Percentiles rank a stretch among this genome's conserved stretches.
Evolutionary conservation across 2,888 invertebrate species (phyloP).

Genomic region (Heliconius cydno): DNA sequence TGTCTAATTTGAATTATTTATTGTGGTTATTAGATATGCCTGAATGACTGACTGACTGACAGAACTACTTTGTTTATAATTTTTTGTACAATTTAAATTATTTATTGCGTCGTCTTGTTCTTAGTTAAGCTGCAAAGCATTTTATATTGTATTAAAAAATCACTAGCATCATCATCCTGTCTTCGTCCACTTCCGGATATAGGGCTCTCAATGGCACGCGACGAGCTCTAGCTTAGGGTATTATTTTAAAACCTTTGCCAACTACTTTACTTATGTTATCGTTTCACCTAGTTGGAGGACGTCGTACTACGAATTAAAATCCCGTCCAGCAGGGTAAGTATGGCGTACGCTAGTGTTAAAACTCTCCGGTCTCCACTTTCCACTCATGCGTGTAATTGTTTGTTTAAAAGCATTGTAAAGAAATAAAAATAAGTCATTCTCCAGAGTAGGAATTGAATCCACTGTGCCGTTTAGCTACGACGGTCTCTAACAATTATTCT

Average conservation of each 20-base stretch:
- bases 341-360: too few species aligned
- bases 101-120: neutral
- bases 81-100: neutral
- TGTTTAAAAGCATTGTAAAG: neutral
- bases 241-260: neutral
- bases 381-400: too few species aligned
- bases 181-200: too few species aligned
- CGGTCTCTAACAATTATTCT: neutral
- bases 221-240: neutral
- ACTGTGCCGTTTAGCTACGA: neutral
- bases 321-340: too few species aligned
- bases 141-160: neutral
- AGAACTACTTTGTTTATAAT: neutral
- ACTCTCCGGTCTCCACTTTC: too few species aligned
- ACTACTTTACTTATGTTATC: neutral
- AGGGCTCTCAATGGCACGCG: too few species aligned
- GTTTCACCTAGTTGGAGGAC: neutral
- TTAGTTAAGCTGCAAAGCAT: neutral
- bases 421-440: neutral
- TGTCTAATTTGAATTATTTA: slow-evolving; percentile 12
- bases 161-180: neutral
- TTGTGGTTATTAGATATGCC: slow-evolving; percentile 14
- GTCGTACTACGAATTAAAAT: neutral
- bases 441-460: neutral
- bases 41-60: neutral